These are phyloP conservation scores for Erinaceus europaeus DNA, from an alignment of 2,113 vertebrate genomes.

Conservation along the genomic window DNA sequence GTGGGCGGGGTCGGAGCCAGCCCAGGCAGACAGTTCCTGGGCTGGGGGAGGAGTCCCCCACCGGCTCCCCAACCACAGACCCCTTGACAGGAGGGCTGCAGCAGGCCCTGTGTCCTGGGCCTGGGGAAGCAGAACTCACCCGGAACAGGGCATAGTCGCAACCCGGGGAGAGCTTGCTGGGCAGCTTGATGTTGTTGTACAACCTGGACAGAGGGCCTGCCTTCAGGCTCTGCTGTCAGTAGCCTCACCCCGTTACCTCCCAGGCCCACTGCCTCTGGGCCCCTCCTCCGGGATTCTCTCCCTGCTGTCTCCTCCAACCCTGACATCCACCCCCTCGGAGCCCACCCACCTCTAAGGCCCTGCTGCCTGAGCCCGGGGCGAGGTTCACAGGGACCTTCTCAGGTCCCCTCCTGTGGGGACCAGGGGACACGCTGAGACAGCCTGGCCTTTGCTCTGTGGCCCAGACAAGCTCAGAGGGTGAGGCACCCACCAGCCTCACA, in stretches of 20 bases:
- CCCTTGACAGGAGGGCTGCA: background rate
- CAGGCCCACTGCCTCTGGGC: too few species aligned
- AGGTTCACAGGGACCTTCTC: background rate
- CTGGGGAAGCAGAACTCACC: conserved; percentile 68
- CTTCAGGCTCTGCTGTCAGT: background rate
- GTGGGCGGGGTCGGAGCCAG: background rate
- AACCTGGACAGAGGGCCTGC: conserved; percentile 73
- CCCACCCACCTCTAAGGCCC: background rate
- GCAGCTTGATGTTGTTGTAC: conserved; percentile 85
- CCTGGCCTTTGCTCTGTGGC: background rate
- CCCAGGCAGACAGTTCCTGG: background rate
- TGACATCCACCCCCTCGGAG: too few species aligned
- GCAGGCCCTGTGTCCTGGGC: too few species aligned
- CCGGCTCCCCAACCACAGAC: background rate
- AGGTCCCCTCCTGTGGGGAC: too few species aligned
- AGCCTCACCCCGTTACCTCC: too few species aligned
- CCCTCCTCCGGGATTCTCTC: background rate
- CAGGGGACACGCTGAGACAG: background rate
- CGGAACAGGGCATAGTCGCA: conserved; percentile 93
- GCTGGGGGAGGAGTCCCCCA: too few species aligned
- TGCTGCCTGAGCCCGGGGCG: background rate
- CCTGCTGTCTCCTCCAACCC: background rate
- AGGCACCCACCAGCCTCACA: too few species aligned
- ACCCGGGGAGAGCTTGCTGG: conserved; percentile 89
- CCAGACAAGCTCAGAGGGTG: background rate